A percentile compares a stretch with the other conserved stretches of the same genome.
Evolutionary conservation across 2,797 vertebrate species (phyloP).

Genomic region (Sus cebifrons): DNA sequence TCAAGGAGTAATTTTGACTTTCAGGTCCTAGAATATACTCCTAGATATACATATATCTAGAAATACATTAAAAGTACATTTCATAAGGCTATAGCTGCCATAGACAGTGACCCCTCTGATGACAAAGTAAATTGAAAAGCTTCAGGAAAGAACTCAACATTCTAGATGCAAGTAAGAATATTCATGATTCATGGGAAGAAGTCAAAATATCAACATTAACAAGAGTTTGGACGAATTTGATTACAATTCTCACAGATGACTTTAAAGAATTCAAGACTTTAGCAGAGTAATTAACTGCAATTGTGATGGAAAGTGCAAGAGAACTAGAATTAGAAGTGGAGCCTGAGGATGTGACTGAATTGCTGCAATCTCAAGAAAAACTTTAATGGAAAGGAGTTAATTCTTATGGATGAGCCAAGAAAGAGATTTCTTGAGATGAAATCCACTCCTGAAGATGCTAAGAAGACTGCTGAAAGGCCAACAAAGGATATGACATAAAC

Average conservation of each 20-base stretch:
- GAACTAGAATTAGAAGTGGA: not conserved
- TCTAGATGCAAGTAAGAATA: not conserved
- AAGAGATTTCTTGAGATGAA: not conserved
- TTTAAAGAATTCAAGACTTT: not conserved
- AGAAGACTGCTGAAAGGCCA: not conserved
- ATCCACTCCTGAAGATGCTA: not conserved
- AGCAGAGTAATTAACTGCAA: not conserved
- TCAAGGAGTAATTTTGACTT: not conserved
- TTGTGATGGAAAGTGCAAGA: not conserved
- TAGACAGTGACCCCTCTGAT: not conserved
- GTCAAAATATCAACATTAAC: slow-evolving; percentile 4
- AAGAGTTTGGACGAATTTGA: not conserved
- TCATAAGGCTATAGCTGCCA: not conserved
- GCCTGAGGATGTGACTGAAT: not conserved
- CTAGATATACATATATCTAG: not conserved
- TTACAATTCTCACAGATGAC: not conserved
- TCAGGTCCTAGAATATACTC: not conserved
- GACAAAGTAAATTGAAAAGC: not conserved
- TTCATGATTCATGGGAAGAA: not conserved
- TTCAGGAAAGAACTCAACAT: not conserved
- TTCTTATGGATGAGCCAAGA: not conserved
- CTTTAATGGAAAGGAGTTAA: not conserved
- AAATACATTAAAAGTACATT: not conserved
- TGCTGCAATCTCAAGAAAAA: not conserved
- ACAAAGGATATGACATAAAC: not conserved